Percentiles rank a stretch among this genome's conserved stretches.
Conservation (phyloP, 2,113 vertebrate species). For the Cyprinodon brontotheroides region DNA sequence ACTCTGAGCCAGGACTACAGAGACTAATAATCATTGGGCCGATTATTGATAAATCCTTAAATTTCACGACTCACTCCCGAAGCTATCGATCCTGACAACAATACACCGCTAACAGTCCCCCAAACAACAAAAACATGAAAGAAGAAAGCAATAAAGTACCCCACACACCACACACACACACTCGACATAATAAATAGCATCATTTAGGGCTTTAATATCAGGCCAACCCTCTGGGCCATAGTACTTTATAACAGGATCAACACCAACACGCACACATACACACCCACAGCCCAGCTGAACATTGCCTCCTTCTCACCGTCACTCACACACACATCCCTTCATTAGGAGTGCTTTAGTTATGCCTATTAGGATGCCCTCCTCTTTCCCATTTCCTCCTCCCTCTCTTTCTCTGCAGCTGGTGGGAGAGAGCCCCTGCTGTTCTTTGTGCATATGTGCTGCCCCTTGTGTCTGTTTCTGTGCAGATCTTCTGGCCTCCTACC, state of each 20-base stretch:
- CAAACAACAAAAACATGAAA: slow-evolving; percentile 65
- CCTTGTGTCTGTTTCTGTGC: slow-evolving; percentile 55
- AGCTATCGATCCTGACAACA: slow-evolving; percentile 84
- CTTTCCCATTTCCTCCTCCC: slow-evolving; percentile 69
- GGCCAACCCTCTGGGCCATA: slow-evolving; percentile 78
- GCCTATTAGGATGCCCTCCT: slow-evolving; percentile 73
- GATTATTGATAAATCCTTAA: slow-evolving; percentile 91
- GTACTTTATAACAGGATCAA: slow-evolving; percentile 80
- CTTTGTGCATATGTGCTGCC: slow-evolving; percentile 53
- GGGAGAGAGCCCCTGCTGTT: slow-evolving; percentile 75
- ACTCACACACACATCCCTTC: slow-evolving; percentile 51
- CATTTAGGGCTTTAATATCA: slow-evolving; percentile 86
- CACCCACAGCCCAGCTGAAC: slow-evolving; percentile 36
- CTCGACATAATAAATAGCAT: slow-evolving; percentile 85
- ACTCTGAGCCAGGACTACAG: slow-evolving; percentile 55
- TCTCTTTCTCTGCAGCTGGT: slow-evolving; percentile 81
- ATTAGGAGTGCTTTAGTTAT: slow-evolving; percentile 78
- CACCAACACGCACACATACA: slow-evolving; percentile 64
- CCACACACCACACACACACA: slow-evolving; percentile 43
- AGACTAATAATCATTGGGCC: slow-evolving; percentile 85
- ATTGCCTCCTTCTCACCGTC: slow-evolving; percentile 36
- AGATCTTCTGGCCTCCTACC: slow-evolving; percentile 50
- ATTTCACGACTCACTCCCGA: slow-evolving; percentile 65
- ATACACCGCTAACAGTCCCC: slow-evolving; percentile 36
- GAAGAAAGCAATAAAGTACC: slow-evolving; percentile 86